Percentiles rank a stretch among this genome's conserved stretches.
Conservation (phyloP, 2,888 invertebrate species). For the Ochropacha duplaris region DNA sequence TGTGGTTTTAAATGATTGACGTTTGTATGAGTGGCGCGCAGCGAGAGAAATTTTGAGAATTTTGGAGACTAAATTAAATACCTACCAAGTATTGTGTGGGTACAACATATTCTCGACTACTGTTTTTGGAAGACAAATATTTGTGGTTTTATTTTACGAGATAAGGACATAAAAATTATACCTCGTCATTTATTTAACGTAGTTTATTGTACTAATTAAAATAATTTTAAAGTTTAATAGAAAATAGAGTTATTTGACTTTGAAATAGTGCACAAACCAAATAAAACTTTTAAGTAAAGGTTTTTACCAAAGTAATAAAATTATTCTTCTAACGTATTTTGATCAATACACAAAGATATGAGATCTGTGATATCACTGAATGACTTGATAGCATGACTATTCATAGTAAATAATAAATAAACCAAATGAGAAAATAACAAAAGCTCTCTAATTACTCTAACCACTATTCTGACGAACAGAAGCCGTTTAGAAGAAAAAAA, state of each 20-base stretch:
- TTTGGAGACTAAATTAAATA: conserved; percentile 46
- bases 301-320: too few species aligned
- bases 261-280: background rate
- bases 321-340: too few species aligned
- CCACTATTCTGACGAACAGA: background rate
- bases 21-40: conserved; percentile 67
- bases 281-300: too few species aligned
- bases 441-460: background rate
- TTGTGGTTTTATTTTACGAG: background rate
- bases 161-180: too few species aligned
- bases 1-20: conserved; percentile 74
- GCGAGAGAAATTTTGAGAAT: conserved; percentile 68
- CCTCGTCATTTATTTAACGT: too few species aligned
- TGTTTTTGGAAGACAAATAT: conserved; percentile 14
- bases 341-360: background rate
- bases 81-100: conserved; percentile 45
- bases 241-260: too few species aligned
- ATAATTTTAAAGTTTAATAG: too few species aligned
- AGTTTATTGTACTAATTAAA: too few species aligned
- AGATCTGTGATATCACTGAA: background rate
- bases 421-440: background rate
- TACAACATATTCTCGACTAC: conserved; percentile 26
- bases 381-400: background rate
- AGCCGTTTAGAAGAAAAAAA: conserved; percentile 11
- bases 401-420: background rate